Evolutionary conservation across 2,797 vertebrate species (phyloP).

Genomic region (Coracias cyanogaster): DNA sequence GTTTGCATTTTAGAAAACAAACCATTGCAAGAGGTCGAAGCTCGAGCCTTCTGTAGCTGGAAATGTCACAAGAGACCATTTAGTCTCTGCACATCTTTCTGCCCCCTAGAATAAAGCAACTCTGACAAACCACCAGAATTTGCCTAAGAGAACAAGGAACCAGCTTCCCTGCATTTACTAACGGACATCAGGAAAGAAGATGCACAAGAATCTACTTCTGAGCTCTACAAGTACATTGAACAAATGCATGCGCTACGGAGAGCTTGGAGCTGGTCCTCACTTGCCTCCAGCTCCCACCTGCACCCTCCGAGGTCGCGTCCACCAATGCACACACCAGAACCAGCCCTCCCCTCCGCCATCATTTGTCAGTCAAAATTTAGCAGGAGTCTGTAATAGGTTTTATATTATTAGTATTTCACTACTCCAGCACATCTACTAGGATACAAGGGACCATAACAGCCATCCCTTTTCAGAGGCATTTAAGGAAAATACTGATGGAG

Average conservation of each 20-base stretch:
- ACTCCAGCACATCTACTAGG: not conserved
- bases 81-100: not conserved
- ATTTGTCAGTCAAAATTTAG: constrained; percentile 8
- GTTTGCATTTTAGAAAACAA: not conserved
- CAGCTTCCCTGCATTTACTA: not conserved
- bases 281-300: not conserved
- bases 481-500: not conserved
- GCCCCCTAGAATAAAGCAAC: not conserved
- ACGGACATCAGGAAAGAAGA: not conserved
- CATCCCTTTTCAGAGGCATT: not conserved
- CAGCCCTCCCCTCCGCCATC: not conserved
- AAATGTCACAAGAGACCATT: constrained; percentile 28
- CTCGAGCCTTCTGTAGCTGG: not conserved
- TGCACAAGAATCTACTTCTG: not conserved
- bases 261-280: not conserved
- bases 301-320: fast-evolving
- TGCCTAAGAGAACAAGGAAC: not conserved
- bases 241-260: fast-evolving
- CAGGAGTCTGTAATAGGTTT: constrained; percentile 35
- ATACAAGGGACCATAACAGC: constrained; percentile 11
- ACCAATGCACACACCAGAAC: fast-evolving
- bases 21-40: not conserved
- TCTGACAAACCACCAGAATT: not conserved
- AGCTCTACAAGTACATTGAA: not conserved
- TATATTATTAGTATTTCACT: constrained; percentile 13